Evolutionary conservation across 2,797 vertebrate species (phyloP).

Genomic region (Miichthys miiuy): DNA sequence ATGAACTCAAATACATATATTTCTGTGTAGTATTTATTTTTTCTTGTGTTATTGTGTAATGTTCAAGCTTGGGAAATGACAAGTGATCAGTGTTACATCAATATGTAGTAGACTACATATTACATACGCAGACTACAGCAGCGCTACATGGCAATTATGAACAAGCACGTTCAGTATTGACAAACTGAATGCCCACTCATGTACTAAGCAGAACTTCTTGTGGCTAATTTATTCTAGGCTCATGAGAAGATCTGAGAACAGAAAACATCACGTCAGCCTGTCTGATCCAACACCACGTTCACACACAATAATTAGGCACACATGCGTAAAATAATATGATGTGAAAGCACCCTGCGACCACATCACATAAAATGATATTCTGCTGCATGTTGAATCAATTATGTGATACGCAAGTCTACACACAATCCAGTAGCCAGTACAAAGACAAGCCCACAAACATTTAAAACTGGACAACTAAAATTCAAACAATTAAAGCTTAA

Average conservation of each 20-base stretch:
- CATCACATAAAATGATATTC: neutral
- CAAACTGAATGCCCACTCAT: neutral
- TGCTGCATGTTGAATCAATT: conserved; percentile 5
- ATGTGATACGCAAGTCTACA: neutral
- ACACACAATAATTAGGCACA: neutral
- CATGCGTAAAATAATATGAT: neutral
- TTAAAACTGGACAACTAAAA: neutral
- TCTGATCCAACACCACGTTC: neutral
- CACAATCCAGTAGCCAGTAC: neutral
- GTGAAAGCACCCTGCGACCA: neutral
- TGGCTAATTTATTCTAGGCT: conserved; percentile 2
- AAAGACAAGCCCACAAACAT: neutral
- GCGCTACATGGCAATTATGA: neutral
- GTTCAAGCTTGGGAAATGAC: neutral
- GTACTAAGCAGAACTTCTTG: neutral
- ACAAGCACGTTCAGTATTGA: neutral
- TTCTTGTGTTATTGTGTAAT: neutral
- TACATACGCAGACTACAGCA: neutral
- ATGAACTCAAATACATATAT: neutral
- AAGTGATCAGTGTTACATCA: neutral
- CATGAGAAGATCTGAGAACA: neutral
- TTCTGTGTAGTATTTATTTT: neutral
- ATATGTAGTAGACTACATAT: neutral
- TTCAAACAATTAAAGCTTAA: conserved; percentile 1
- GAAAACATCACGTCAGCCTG: neutral